A percentile compares a stretch with the other conserved stretches of the same genome.
Conservation (phyloP, 2,113 vertebrate species). For the Oncorhynchus mykiss region DNA sequence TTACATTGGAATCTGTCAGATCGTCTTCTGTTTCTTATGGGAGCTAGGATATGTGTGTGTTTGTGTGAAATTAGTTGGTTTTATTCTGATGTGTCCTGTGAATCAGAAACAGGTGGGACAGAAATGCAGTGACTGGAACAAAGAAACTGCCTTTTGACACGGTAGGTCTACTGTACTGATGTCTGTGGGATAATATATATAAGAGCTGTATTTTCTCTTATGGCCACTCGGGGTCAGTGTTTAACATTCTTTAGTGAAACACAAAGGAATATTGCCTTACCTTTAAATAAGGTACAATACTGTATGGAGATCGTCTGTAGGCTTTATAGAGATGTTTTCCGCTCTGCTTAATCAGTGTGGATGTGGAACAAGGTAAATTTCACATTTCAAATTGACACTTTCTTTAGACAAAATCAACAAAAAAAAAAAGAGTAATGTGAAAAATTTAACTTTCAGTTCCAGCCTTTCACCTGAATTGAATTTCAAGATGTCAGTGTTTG, state of each 20-base stretch:
- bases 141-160: conserved; percentile 20
- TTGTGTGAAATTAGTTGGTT: neutral
- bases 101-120: neutral
- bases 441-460: too few species aligned
- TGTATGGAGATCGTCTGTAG: neutral
- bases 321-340: neutral
- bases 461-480: too few species aligned
- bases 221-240: conserved; percentile 46
- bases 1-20: conserved; percentile 41
- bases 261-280: conserved; percentile 42
- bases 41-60: neutral
- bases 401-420: too few species aligned
- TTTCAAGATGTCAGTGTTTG: too few species aligned
- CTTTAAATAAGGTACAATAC: neutral
- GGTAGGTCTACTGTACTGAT: too few species aligned
- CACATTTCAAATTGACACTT: too few species aligned
- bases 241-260: conserved; percentile 27
- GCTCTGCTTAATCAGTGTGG: neutral
- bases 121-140: conserved; percentile 44
- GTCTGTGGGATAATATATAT: neutral
- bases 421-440: too few species aligned
- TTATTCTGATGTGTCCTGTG: neutral
- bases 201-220: neutral
- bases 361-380: neutral
- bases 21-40: neutral